Conservation (phyloP, 64 coral and sea anemone genomes). For the Montipora cactus region DNA sequence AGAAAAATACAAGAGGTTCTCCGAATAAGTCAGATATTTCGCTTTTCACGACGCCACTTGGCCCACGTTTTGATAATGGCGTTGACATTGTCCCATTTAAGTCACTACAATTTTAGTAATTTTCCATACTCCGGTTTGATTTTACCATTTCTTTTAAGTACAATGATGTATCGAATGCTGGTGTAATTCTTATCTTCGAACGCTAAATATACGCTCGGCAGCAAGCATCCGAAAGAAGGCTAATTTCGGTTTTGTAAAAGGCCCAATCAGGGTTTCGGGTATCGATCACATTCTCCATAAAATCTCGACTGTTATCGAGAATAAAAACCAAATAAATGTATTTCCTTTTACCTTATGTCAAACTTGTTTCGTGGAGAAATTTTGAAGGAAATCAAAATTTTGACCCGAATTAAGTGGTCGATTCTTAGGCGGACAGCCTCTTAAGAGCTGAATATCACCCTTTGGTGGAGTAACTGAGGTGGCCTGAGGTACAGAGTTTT, state of each 20-base stretch:
- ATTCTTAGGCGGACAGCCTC: no score
- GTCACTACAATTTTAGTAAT: not conserved
- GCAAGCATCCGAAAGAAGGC: no score
- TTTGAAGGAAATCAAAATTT: no score
- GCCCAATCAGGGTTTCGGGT: not conserved
- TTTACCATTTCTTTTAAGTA: not conserved
- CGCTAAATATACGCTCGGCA: not conserved
- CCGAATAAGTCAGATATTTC: not conserved
- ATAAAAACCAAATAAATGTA: not conserved
- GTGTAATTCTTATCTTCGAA: not conserved
- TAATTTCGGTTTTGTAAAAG: not conserved
- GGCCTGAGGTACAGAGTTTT: no score
- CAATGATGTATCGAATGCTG: not conserved
- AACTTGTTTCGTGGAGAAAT: no score
- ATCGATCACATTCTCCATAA: no score
- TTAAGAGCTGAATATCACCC: not conserved
- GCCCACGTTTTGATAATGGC: not conserved
- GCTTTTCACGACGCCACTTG: not conserved
- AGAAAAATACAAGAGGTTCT: not conserved
- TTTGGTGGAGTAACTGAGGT: no score
- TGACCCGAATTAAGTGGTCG: no score
- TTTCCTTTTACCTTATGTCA: not conserved
- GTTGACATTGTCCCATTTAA: not conserved
- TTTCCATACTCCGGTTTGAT: not conserved
- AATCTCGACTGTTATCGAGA: not conserved